These are phyloP conservation scores for Caloenas nicobarica DNA, from an alignment of 2,113 vertebrate genomes.

Conservation along the genomic window DNA sequence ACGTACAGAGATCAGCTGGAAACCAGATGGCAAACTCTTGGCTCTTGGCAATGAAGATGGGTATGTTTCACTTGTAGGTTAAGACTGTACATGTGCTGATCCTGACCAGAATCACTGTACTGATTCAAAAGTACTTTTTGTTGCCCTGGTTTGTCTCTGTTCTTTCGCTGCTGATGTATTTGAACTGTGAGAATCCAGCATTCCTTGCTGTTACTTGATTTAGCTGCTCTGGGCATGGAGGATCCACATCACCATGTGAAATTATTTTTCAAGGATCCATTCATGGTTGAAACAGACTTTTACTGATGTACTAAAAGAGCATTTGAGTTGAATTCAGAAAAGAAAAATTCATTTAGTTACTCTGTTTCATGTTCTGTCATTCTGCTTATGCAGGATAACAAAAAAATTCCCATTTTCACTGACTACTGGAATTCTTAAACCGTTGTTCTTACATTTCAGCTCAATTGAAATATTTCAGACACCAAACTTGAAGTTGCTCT, in stretches of 20 bases:
- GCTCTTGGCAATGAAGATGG: conserved; percentile 98
- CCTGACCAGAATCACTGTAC: background rate
- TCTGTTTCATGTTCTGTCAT: background rate
- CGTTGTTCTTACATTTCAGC: conserved; percentile 69
- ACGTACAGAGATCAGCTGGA: conserved; percentile 95
- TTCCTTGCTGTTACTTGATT: background rate
- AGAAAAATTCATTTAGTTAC: background rate
- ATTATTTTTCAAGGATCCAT: background rate
- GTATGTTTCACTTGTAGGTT: conserved; percentile 74
- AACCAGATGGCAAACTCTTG: conserved; percentile 87
- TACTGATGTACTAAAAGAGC: background rate
- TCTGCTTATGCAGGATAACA: background rate
- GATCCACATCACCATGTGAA: background rate
- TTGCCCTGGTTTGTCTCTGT: background rate
- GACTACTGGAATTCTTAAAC: background rate
- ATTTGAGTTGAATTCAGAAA: background rate
- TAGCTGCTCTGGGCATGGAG: background rate
- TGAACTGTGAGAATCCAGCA: background rate
- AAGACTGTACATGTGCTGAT: background rate
- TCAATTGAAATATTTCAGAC: conserved; percentile 88
- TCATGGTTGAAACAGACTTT: background rate
- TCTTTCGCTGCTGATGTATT: background rate
- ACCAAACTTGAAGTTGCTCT: conserved; percentile 84
- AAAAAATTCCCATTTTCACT: background rate
- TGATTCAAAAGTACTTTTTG: background rate